Percentiles rank a stretch among this genome's conserved stretches.
Evolutionary conservation across 2,113 vertebrate species (phyloP).

Genomic region (Callaeas wilsoni): DNA sequence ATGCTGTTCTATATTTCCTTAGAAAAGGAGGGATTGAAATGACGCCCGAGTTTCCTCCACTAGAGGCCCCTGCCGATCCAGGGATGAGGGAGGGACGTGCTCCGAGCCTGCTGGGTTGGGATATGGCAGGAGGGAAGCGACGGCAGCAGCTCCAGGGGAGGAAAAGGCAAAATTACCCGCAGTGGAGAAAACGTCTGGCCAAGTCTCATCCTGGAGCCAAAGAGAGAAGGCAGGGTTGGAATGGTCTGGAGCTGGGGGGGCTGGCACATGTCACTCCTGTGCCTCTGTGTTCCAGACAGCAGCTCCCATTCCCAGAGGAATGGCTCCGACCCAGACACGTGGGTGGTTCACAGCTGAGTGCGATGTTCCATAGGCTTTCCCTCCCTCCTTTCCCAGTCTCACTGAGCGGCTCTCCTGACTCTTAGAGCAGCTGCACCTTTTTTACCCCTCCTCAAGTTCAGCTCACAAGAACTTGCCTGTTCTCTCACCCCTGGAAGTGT

Average conservation of each 20-base stretch:
- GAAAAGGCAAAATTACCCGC: neutral
- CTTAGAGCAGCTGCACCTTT: rapidly evolving
- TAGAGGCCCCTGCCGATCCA: neutral
- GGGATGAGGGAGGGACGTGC: neutral
- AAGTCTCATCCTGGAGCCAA: neutral
- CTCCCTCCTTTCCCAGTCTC: neutral
- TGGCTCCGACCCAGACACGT: neutral
- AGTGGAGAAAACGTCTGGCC: neutral
- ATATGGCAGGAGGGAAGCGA: neutral
- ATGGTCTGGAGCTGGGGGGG: neutral
- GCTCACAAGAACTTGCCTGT: neutral
- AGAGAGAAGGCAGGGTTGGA: neutral
- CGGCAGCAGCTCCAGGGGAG: neutral
- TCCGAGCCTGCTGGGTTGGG: neutral
- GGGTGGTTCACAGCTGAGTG: neutral
- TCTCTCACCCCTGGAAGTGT: neutral
- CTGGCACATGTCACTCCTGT: rapidly evolving
- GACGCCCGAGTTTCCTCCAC: neutral
- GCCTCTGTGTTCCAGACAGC: neutral
- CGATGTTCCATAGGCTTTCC: rapidly evolving
- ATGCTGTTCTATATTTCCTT: rapidly evolving
- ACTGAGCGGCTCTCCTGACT: rapidly evolving
- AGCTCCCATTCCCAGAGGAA: neutral
- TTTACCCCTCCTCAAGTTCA: neutral
- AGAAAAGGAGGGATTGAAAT: neutral